Base-by-base conservation (phyloP, 2,797 vertebrate species). In the Hoplostethus atlanticus region DNA sequence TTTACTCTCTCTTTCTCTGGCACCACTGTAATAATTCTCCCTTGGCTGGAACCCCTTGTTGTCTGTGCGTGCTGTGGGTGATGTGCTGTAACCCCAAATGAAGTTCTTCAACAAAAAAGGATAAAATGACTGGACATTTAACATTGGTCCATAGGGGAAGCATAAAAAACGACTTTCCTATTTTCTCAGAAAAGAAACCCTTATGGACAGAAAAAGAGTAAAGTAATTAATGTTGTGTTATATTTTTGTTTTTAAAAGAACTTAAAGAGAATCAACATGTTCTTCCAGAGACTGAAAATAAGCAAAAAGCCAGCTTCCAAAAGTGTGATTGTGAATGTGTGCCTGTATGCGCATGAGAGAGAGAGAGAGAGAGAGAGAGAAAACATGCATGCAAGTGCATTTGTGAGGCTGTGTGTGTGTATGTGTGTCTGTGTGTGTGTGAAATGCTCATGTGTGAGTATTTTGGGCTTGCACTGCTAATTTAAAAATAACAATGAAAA, bases 61-160 rank as follows among this genome's bases (percentile, higher is more conserved):
- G 90, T 95, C 84, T 93, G 91, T 95, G 87, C 72, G 92, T 95
- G 86, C 84, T 88, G 94, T 95, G 90, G 90, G 93, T 95, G 92
- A 92, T 86, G 94, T 95, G 93, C 81, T 84, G 94, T 95, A 91
- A 93, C 71, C 86, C 85, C 81, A 86, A 91, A 89, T 87, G 71
- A 87, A 84, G 82, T 86, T 84, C 73, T 79, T 78, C 65, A 88
- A 85, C 44, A 72, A 74, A 85, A 80, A 84, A 68, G 55, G 56
- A 84, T 77, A 64, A 76, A 59, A 76, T 48, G 25, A 84, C 68
- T 68, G 64, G 89, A 84, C 75, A 73, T 84, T 88, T 69, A 80
- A 66, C 42, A 62, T 82, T 67, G 84, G 87, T 92, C 84, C 77
- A 34, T 50, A 72, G 68, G 76, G 13, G 38, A 63, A 85, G 82